phyloP scores from a whole-genome alignment of 1,140 invertebrate genomes.

The Paralvinella palmiformis region DNA sequence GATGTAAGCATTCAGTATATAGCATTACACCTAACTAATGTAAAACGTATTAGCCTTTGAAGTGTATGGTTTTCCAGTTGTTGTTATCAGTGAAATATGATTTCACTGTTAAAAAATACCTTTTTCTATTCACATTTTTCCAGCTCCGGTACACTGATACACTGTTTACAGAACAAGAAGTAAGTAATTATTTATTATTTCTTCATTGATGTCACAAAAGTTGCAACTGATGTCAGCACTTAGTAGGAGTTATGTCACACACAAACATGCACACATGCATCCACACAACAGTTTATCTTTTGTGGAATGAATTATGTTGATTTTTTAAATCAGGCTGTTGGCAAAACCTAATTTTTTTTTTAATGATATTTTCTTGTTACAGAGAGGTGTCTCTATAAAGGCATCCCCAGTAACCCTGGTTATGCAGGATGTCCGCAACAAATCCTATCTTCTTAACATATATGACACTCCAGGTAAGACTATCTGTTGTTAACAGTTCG shows the following conservation, averaged over 20 bases:
- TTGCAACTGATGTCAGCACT: too few species aligned
- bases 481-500: too few species aligned
- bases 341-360: too few species aligned
- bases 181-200: conserved; percentile 17
- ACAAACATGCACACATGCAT: too few species aligned
- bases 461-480: conserved; percentile 92
- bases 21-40: too few species aligned
- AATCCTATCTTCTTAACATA: conserved; percentile 92
- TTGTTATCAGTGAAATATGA: too few species aligned
- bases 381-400: conserved; percentile 96
- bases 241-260: too few species aligned
- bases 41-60: neutral
- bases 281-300: too few species aligned
- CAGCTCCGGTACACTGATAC: conserved; percentile 92
- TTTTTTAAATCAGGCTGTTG: too few species aligned
- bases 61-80: too few species aligned
- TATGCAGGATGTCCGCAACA: conserved; percentile 85
- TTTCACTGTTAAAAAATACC: neutral
- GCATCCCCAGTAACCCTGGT: conserved; percentile 90
- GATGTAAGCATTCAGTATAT: conserved; percentile 43
- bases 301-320: too few species aligned
- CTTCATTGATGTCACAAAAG: neutral
- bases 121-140: conserved; percentile 25
- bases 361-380: too few species aligned
- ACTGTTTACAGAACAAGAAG: conserved; percentile 89